Evolutionary conservation across 2,888 invertebrate species (phyloP).

Genomic region (Cecidostiba fungosa): DNA sequence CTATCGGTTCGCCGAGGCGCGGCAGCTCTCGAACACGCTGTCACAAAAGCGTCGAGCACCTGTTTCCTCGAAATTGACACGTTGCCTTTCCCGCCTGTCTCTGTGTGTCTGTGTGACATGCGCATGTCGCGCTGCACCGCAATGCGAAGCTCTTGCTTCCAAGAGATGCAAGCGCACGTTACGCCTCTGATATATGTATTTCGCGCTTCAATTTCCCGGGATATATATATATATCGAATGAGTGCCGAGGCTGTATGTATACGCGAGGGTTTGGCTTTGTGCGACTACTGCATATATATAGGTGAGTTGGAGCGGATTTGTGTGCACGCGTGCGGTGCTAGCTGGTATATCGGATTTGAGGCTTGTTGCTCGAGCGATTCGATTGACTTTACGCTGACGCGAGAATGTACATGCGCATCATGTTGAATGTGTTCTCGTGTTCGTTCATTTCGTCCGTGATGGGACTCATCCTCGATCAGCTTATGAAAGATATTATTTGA

Average conservation of each 20-base stretch:
- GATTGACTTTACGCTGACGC: conserved; percentile 25
- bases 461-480: background rate
- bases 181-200: conserved; percentile 42
- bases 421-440: background rate
- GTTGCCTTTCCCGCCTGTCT: conserved; percentile 66
- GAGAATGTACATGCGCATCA: background rate
- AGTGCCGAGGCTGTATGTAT: conserved; percentile 16
- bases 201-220: conserved; percentile 50
- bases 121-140: background rate
- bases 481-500: too few species aligned
- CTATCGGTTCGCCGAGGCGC: conserved; percentile 65
- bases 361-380: conserved; percentile 41
- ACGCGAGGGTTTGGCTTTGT: background rate
- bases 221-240: conserved; percentile 23
- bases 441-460: background rate
- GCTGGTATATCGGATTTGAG: conserved; percentile 33
- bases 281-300: background rate
- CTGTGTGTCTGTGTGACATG: background rate
- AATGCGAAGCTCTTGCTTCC: background rate
- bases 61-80: conserved; percentile 78
- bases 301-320: background rate
- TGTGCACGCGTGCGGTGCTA: background rate
- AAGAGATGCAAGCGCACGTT: conserved; percentile 36
- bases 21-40: conserved; percentile 74
- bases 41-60: conserved; percentile 78